These are phyloP conservation scores for Apoderus coryli DNA, from an alignment of 2,888 invertebrate species.

Conservation along the genomic window DNA sequence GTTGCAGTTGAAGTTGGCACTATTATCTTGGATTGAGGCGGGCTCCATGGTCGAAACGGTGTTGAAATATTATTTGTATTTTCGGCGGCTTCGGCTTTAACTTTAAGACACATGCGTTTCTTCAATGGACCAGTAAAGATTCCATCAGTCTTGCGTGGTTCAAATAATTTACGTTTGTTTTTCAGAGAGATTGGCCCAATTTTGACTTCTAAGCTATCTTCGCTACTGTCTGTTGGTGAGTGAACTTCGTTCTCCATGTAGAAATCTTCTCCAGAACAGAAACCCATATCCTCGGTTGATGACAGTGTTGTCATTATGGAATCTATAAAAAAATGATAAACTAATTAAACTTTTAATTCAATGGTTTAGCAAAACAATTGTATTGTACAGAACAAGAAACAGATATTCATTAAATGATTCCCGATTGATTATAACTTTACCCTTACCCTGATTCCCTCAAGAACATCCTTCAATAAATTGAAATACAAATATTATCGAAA, in stretches of 20 bases:
- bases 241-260: conserved; percentile 34
- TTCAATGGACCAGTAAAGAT: conserved; percentile 45
- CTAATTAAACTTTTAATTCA: too few relatives aligned
- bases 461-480: too few relatives aligned
- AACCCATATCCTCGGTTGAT: conserved; percentile 50
- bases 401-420: too few relatives aligned
- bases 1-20: too few relatives aligned
- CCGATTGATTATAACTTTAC: too few relatives aligned
- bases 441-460: too few relatives aligned
- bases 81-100: conserved; percentile 21
- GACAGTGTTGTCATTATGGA: conserved; percentile 33
- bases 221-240: conserved; percentile 48
- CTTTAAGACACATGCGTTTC: conserved; percentile 50
- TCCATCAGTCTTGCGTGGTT: conserved; percentile 44
- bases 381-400: too few relatives aligned
- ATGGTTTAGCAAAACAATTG: too few relatives aligned
- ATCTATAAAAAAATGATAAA: conserved; percentile 37
- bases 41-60: conserved; percentile 54
- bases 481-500: too few relatives aligned
- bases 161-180: conserved; percentile 39
- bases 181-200: conserved; percentile 42
- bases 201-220: conserved; percentile 51
- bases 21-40: conserved; percentile 17
- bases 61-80: conserved; percentile 27
- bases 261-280: conserved; percentile 57